These are phyloP conservation scores for Acronicta alni DNA, from an alignment of 2,888 invertebrate species.

Conservation along the genomic window DNA sequence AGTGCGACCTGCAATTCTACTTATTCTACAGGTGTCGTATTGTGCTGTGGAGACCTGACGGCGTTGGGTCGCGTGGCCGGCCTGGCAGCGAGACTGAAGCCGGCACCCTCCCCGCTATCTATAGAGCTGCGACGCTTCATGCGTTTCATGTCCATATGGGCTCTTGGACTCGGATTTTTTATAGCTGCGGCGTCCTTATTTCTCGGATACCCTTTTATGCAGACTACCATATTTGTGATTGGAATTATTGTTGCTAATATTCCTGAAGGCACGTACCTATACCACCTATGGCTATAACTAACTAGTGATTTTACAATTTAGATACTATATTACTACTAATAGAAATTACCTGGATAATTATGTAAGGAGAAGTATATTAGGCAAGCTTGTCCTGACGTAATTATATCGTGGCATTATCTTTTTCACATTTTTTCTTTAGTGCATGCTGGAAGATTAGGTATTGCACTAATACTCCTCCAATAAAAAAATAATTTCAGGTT, in stretches of 20 bases:
- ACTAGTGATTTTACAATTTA: too few relatives aligned
- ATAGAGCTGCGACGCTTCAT: slow-evolving; percentile 99
- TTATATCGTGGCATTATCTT: too few relatives aligned
- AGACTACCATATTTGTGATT: slow-evolving; percentile 99
- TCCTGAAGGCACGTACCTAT: slow-evolving; percentile 93
- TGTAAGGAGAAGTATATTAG: too few relatives aligned
- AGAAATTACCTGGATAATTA: too few relatives aligned
- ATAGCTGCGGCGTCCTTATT: slow-evolving; percentile 98
- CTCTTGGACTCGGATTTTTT: slow-evolving; percentile 96
- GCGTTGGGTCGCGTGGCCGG: slow-evolving; percentile 98
- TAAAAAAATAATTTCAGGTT: slow-evolving; percentile 87
- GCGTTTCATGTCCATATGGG: slow-evolving; percentile 97
- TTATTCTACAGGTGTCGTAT: slow-evolving; percentile 90
- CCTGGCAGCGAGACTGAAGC: slow-evolving; percentile 96
- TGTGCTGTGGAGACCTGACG: slow-evolving; percentile 95
- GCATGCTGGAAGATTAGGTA: too few relatives aligned
- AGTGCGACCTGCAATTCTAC: not conserved
- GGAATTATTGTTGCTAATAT: slow-evolving; percentile 99
- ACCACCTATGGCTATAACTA: too few relatives aligned
- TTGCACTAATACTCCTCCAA: too few relatives aligned
- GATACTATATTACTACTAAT: too few relatives aligned
- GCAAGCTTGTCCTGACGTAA: too few relatives aligned
- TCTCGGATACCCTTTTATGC: slow-evolving; percentile 99
- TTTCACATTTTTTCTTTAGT: too few relatives aligned
- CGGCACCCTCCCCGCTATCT: slow-evolving; percentile 98